These are phyloP conservation scores for Bolborhynchus lineola DNA, from an alignment of 2,113 vertebrate species.

Conservation along the genomic window DNA sequence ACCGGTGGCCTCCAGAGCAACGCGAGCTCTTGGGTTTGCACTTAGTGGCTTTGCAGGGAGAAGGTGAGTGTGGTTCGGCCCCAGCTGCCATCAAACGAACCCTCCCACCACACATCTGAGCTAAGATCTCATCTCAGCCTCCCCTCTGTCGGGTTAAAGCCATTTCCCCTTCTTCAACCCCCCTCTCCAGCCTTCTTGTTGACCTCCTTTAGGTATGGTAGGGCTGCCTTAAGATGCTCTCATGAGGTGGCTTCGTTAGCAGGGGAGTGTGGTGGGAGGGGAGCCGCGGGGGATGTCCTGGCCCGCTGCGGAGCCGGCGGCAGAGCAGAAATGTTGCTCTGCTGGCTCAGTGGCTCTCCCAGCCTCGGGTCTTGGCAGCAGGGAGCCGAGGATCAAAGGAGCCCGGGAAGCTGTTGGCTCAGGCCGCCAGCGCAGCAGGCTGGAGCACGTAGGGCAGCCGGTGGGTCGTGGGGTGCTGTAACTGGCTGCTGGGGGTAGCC, in stretches of 20 bases:
- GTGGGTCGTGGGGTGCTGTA: neutral
- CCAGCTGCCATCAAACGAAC: too few species aligned
- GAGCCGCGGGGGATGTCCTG: neutral
- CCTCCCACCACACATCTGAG: neutral
- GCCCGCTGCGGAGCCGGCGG: neutral
- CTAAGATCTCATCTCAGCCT: neutral
- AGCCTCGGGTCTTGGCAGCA: neutral
- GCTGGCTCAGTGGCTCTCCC: slow-evolving; percentile 56
- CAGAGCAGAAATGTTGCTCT: slow-evolving; percentile 47
- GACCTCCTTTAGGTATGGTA: neutral
- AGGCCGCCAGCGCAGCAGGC: neutral
- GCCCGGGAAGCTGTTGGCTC: neutral
- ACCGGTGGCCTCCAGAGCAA: fast-evolving
- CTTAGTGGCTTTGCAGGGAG: neutral
- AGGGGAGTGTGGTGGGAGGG: neutral
- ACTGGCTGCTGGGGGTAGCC: fast-evolving
- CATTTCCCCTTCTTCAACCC: neutral
- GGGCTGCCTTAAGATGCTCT: neutral
- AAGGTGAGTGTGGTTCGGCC: neutral
- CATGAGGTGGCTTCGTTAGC: neutral
- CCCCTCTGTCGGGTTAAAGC: neutral
- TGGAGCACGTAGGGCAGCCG: fast-evolving
- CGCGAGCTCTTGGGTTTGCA: neutral
- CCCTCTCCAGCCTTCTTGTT: neutral
- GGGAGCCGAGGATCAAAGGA: neutral